These are phyloP conservation scores for Microcebus lehilahytsara DNA, from an alignment of 2,113 vertebrate genomes.

Conservation along the genomic window DNA sequence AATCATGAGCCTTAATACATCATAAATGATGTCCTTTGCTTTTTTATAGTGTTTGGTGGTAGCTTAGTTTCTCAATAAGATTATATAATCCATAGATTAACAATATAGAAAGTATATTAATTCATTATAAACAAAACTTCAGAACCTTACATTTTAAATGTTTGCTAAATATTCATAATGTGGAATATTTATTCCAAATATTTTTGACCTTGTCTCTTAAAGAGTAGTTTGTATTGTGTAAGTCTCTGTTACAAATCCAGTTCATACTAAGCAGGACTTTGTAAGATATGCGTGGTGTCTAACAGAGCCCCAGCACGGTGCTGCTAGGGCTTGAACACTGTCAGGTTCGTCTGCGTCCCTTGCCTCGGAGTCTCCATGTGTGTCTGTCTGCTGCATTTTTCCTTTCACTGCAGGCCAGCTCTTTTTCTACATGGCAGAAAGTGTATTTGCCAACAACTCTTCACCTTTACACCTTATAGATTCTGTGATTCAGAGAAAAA, in stretches of 20 bases:
- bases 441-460: background rate
- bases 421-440: background rate
- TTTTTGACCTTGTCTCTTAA: background rate
- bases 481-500: background rate
- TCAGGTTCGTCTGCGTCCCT: background rate
- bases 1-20: background rate
- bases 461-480: background rate
- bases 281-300: no score
- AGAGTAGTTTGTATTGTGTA: background rate
- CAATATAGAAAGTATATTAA: background rate
- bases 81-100: background rate
- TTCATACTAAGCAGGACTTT: background rate
- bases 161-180: background rate
- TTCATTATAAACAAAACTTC: background rate
- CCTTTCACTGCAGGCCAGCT: background rate
- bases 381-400: background rate
- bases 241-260: background rate
- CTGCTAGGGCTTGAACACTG: fast-evolving
- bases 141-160: background rate
- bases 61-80: background rate
- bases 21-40: background rate
- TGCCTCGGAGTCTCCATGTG: background rate
- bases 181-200: background rate
- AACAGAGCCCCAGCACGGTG: background rate
- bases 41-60: background rate